phyloP scores from a whole-genome alignment of 2,888 invertebrate genomes.

The Troilus luridus region DNA sequence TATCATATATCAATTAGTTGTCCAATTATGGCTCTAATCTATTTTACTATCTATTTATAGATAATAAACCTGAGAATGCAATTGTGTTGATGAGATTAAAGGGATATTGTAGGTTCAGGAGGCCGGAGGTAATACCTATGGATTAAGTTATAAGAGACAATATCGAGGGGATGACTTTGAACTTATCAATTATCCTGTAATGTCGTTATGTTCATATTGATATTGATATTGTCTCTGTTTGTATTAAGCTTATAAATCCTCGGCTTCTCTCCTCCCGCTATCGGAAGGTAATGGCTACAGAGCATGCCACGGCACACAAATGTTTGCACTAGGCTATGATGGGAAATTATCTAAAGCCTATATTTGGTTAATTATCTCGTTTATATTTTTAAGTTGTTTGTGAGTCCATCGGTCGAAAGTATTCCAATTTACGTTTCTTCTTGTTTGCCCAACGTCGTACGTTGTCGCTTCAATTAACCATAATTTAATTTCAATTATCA shows the following conservation, averaged over 20 bases:
- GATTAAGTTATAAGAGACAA: constrained; percentile 52
- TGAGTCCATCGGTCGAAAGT: neutral
- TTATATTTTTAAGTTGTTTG: constrained; percentile 23
- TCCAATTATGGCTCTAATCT: too few relatives aligned
- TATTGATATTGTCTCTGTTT: constrained; percentile 58
- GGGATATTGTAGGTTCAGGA: neutral
- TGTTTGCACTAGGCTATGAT: constrained; percentile 21
- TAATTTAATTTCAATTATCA: constrained; percentile 32
- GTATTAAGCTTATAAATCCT: constrained; percentile 54
- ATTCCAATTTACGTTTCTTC: neutral
- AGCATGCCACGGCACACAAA: constrained; percentile 54
- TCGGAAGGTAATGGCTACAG: constrained; percentile 33
- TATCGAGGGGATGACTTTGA: constrained; percentile 48
- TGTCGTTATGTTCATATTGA: constrained; percentile 54
- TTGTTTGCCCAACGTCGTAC: neutral
- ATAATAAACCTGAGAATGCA: neutral
- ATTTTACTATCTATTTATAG: neutral
- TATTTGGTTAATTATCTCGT: constrained; percentile 40
- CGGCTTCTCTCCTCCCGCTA: neutral
- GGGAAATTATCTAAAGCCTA: constrained; percentile 52
- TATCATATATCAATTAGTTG: too few relatives aligned
- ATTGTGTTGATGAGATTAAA: neutral
- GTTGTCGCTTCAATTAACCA: neutral
- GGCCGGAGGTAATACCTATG: neutral
- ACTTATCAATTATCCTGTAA: constrained; percentile 52